Conservation (phyloP, 2,797 vertebrate species). For the Rhincodon typus region DNA sequence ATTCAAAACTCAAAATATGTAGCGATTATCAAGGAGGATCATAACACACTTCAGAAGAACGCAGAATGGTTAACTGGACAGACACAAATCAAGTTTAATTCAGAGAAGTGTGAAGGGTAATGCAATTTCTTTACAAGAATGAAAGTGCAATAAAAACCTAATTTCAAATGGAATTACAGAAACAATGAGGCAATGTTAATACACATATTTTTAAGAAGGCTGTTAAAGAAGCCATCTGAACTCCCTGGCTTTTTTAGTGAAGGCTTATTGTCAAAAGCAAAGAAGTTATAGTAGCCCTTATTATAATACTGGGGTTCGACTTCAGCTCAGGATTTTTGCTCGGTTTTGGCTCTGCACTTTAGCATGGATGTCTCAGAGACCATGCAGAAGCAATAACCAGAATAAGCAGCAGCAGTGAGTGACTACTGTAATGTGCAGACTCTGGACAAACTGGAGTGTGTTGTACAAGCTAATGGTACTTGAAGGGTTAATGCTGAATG, state of each 20-base stretch:
- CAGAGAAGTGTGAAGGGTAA: neutral
- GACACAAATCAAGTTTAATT: neutral
- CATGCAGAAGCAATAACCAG: neutral
- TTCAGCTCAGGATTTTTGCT: neutral
- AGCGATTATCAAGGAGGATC: no score
- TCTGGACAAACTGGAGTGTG: no score
- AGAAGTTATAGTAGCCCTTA: neutral
- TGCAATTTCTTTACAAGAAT: neutral
- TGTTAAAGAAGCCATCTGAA: neutral
- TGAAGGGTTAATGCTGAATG: no score
- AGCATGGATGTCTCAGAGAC: neutral
- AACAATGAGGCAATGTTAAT: neutral
- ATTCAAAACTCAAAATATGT: no score
- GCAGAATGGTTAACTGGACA: neutral
- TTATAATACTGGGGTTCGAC: neutral
- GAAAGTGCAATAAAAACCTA: no score
- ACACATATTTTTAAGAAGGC: neutral
- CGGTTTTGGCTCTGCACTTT: neutral
- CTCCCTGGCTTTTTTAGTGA: neutral
- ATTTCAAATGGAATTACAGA: neutral
- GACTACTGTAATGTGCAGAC: no score
- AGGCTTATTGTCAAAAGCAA: neutral
- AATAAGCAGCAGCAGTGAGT: neutral
- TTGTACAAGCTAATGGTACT: no score
- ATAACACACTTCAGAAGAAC: no score